A percentile compares a stretch with the other conserved stretches of the same genome.
phyloP scores from a whole-genome alignment of 1,140 invertebrate genomes.

The Ladona fulva region DNA sequence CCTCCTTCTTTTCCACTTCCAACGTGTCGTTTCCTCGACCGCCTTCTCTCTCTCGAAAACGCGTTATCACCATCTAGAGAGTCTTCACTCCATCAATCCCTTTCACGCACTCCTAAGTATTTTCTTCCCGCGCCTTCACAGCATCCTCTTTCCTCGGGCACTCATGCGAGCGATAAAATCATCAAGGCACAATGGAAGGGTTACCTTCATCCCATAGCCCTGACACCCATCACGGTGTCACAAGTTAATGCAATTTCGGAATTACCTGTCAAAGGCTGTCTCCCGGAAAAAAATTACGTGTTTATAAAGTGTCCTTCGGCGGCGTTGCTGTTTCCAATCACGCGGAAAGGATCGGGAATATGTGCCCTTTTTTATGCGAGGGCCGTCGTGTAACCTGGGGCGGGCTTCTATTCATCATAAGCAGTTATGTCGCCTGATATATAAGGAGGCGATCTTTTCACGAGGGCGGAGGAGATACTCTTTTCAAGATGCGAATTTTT shows the following conservation, averaged over 20 bases:
- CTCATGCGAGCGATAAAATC: constrained; percentile 3
- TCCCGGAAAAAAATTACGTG: not conserved
- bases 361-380: too few relatives aligned
- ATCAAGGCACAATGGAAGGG: not conserved
- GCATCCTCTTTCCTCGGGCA: too few relatives aligned
- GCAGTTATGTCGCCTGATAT: too few relatives aligned
- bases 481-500: too few relatives aligned
- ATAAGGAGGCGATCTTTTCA: too few relatives aligned
- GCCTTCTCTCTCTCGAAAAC: not conserved
- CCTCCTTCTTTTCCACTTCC: not conserved
- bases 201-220: not conserved
- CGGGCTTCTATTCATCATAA: too few relatives aligned
- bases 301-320: not conserved
- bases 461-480: too few relatives aligned
- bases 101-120: not conserved
- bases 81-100: not conserved
- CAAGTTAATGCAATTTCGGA: not conserved
- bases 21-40: not conserved
- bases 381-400: too few relatives aligned
- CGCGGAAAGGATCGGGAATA: too few relatives aligned
- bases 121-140: too few relatives aligned
- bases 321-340: too few relatives aligned
- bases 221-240: not conserved
- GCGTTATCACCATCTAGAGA: not conserved
- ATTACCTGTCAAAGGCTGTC: not conserved